These are phyloP conservation scores for Mesocricetus auratus DNA, from an alignment of 2,113 vertebrate genomes.

Conservation along the genomic window DNA sequence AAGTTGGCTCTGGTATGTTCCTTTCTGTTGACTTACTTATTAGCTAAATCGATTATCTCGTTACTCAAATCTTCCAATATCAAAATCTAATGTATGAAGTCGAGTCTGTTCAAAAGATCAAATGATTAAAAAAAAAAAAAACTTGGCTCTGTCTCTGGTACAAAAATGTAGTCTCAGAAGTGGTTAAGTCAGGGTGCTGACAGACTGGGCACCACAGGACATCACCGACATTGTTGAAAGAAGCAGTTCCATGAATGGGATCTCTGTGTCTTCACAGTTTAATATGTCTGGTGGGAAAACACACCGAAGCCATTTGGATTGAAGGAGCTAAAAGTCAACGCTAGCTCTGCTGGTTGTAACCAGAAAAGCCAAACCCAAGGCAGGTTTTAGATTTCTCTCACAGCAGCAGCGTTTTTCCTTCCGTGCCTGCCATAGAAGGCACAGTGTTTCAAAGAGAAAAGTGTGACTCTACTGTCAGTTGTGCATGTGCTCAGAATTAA, in stretches of 20 bases:
- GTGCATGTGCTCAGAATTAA: not conserved
- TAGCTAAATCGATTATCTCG: not conserved
- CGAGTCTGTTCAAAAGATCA: slow-evolving; percentile 55
- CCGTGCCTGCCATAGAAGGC: slow-evolving; percentile 27
- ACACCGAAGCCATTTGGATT: slow-evolving; percentile 64
- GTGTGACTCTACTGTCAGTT: not conserved
- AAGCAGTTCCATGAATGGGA: slow-evolving; percentile 34
- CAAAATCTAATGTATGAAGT: slow-evolving; percentile 15
- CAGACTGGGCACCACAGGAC: not conserved
- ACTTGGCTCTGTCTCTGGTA: not conserved
- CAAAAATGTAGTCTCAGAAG: not conserved
- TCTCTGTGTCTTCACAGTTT: slow-evolving; percentile 50
- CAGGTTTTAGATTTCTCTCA: slow-evolving; percentile 40
- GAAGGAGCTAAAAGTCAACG: slow-evolving; percentile 51
- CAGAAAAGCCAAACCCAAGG: slow-evolving; percentile 67
- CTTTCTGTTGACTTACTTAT: not conserved
- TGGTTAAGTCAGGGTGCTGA: not conserved
- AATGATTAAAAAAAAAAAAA: not conserved
- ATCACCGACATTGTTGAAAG: slow-evolving; percentile 27
- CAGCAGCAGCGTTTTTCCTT: not conserved
- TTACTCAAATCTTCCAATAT: not conserved
- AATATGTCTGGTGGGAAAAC: not conserved
- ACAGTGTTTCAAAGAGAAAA: slow-evolving; percentile 17
- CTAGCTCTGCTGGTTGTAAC: slow-evolving; percentile 54
- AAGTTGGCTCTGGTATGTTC: not conserved